phyloP scores from a whole-genome alignment of 2,888 invertebrate species.

The Hirtodrosophila trivittata region DNA sequence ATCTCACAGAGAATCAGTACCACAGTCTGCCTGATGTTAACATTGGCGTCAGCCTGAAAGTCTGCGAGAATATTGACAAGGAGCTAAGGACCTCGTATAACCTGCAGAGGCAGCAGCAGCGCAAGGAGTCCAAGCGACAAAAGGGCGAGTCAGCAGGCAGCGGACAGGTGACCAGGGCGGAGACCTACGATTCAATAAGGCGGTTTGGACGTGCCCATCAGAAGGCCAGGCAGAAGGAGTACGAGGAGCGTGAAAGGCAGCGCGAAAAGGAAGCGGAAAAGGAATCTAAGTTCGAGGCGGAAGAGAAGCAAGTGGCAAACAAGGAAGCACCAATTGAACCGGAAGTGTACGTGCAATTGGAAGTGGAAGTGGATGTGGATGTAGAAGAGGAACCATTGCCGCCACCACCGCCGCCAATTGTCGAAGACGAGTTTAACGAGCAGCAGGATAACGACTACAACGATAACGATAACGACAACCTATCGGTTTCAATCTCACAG shows the following conservation, averaged over 20 bases:
- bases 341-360: neutral
- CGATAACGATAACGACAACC: slow-evolving; percentile 21
- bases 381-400: slow-evolving; percentile 47
- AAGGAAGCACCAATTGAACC: slow-evolving; percentile 28
- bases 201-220: slow-evolving; percentile 82
- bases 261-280: slow-evolving; percentile 56
- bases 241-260: slow-evolving; percentile 59
- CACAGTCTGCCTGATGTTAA: slow-evolving; percentile 89
- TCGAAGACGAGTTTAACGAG: slow-evolving; percentile 27
- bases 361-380: slow-evolving; percentile 13
- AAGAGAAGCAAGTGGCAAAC: slow-evolving; percentile 35
- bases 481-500: slow-evolving; percentile 41
- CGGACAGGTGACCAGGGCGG: slow-evolving; percentile 65
- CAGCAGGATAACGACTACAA: slow-evolving; percentile 1
- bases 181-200: slow-evolving; percentile 82
- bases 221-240: slow-evolving; percentile 78
- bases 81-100: slow-evolving; percentile 86
- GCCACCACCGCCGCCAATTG: slow-evolving; percentile 59
- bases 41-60: slow-evolving; percentile 88
- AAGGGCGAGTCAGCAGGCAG: slow-evolving; percentile 11
- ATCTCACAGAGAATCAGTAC: slow-evolving; percentile 87
- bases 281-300: slow-evolving; percentile 26
- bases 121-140: slow-evolving; percentile 54
- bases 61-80: slow-evolving; percentile 89
- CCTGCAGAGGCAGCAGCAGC: slow-evolving; percentile 69